Conservation (phyloP, 2,888 invertebrate genomes). For the Eupithecia subumbrata region DNA sequence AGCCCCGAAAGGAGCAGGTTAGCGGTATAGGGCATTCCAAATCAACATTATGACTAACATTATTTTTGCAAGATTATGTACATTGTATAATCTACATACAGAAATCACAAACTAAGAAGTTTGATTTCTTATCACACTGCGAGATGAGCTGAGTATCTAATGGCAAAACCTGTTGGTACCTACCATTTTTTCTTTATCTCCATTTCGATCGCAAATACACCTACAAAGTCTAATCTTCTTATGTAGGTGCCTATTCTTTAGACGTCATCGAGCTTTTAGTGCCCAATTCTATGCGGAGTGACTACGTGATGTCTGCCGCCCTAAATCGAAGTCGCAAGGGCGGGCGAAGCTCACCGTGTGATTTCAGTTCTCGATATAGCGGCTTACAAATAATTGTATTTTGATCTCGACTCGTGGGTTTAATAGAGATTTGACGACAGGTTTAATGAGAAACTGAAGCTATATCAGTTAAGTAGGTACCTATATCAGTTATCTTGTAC, state of each 20-base stretch:
- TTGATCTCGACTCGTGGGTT: slow-evolving; percentile 5
- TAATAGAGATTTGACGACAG: not conserved
- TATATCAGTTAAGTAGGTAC: not conserved
- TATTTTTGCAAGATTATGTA: not conserved
- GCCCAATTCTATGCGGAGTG: slow-evolving; percentile 14
- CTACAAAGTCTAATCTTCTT: slow-evolving; percentile 24
- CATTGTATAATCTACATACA: no score
- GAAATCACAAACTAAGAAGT: no score
- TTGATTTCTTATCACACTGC: no score
- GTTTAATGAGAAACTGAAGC: not conserved
- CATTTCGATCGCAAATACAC: not conserved
- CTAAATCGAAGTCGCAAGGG: slow-evolving; percentile 23
- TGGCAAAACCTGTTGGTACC: not conserved
- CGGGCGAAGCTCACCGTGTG: slow-evolving; percentile 11
- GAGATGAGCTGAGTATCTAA: no score
- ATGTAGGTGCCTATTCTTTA: slow-evolving; percentile 14
- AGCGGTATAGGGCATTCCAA: not conserved
- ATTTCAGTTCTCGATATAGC: slow-evolving; percentile 17
- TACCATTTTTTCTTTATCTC: not conserved
- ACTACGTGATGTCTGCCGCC: slow-evolving; percentile 30
- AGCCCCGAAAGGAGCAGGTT: not conserved
- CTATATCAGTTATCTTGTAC: not conserved
- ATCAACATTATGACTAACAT: not conserved
- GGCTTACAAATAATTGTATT: slow-evolving; percentile 21
- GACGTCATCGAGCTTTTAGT: slow-evolving; percentile 25